Percentiles rank a stretch among this genome's conserved stretches.
Evolutionary conservation across 2,888 invertebrate genomes (phyloP).

Genomic region (Arctia plantaginis): DNA sequence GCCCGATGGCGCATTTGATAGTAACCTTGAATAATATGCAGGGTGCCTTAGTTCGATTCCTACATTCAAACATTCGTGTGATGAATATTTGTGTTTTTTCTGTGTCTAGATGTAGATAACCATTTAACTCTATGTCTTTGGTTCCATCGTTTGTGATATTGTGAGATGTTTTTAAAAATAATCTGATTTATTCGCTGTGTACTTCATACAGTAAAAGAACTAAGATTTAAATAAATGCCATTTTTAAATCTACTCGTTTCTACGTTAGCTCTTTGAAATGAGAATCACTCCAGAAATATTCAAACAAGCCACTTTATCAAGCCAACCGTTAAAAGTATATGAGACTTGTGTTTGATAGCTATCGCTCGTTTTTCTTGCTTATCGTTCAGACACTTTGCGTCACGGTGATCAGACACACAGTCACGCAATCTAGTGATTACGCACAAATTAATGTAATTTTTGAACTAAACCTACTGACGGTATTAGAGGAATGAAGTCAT

Average conservation of each 20-base stretch:
- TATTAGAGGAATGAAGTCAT: neutral
- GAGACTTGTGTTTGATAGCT: slow-evolving; percentile 28
- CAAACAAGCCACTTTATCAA: slow-evolving; percentile 8
- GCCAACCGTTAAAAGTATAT: slow-evolving; percentile 36
- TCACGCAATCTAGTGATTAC: slow-evolving; percentile 40
- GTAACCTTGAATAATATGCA: too few relatives aligned
- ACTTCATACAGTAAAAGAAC: neutral
- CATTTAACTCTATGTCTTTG: too few relatives aligned
- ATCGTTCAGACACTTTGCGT: slow-evolving; percentile 33
- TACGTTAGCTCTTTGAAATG: neutral
- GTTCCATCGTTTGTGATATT: too few relatives aligned
- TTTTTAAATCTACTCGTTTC: neutral
- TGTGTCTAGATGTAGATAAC: too few relatives aligned
- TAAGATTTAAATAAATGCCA: neutral
- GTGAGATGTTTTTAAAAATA: neutral
- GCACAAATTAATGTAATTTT: slow-evolving; percentile 12
- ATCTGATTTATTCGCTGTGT: too few relatives aligned
- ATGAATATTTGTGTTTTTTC: too few relatives aligned
- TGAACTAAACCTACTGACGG: slow-evolving; percentile 8
- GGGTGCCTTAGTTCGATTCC: too few relatives aligned
- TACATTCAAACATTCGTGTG: too few relatives aligned
- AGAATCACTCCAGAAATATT: neutral
- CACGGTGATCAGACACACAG: slow-evolving; percentile 18
- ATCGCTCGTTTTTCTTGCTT: slow-evolving; percentile 45
- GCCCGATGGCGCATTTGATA: too few relatives aligned